These are phyloP conservation scores for Trissolcus brochymenae DNA, from an alignment of 2,888 invertebrate species.

Conservation along the genomic window DNA sequence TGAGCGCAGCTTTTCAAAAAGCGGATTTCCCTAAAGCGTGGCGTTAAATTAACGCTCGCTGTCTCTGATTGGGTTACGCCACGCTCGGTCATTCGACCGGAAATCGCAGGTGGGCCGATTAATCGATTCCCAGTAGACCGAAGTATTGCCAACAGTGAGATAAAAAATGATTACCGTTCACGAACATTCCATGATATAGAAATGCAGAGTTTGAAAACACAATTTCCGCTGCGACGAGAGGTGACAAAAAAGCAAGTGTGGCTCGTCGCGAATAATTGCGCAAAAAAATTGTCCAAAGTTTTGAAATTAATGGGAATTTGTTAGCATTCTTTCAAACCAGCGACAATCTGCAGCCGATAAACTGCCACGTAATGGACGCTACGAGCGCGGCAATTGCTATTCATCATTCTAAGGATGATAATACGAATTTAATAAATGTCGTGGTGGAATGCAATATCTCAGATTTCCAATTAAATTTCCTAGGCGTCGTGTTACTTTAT, in stretches of 20 bases:
- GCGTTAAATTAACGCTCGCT: constrained; percentile 73
- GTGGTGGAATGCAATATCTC: constrained; percentile 21
- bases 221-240: constrained; percentile 29
- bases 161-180: constrained; percentile 56
- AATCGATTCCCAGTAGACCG: constrained; percentile 62
- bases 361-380: constrained; percentile 32
- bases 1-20: constrained; percentile 67
- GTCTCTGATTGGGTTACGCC: constrained; percentile 67
- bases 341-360: constrained; percentile 38
- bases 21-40: constrained; percentile 70
- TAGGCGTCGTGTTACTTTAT: constrained; percentile 1
- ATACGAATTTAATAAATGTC: constrained; percentile 43
- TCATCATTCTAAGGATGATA: constrained; percentile 42
- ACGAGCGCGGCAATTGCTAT: constrained; percentile 30
- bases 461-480: constrained; percentile 27
- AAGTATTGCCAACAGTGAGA: constrained; percentile 52
- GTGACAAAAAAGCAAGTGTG: constrained; percentile 15
- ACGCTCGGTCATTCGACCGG: constrained; percentile 60
- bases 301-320: constrained; percentile 42
- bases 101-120: constrained; percentile 66
- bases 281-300: constrained; percentile 42
- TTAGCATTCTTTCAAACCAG: constrained; percentile 39
- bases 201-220: constrained; percentile 35
- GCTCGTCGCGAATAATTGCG: constrained; percentile 40
- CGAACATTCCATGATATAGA: constrained; percentile 40